These are phyloP conservation scores for Sandelia bainsii DNA, from an alignment of 2,797 vertebrate genomes.

Conservation along the genomic window DNA sequence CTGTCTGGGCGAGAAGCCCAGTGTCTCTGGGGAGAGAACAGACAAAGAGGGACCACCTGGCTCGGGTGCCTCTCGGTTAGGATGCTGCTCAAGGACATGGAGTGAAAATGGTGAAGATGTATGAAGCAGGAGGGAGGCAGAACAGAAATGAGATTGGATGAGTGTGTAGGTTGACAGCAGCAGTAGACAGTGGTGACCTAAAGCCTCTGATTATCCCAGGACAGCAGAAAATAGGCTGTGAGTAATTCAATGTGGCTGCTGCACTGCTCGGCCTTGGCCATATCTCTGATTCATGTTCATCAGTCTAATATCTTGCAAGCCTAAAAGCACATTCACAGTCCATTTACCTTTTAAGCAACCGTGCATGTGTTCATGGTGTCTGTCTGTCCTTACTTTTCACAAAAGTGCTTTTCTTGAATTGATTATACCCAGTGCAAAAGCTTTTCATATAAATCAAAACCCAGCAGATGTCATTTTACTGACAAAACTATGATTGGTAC, in stretches of 20 bases:
- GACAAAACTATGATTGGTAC: not conserved
- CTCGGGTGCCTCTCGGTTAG: slow-evolving; percentile 14
- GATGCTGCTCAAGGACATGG: slow-evolving; percentile 48
- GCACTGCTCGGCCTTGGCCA: slow-evolving; percentile 12
- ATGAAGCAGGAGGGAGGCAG: slow-evolving; percentile 8
- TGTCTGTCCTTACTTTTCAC: slow-evolving; percentile 12
- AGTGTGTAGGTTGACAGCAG: slow-evolving; percentile 28
- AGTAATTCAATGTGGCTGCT: slow-evolving; percentile 55
- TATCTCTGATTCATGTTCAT: slow-evolving; percentile 42
- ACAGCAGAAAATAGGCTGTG: slow-evolving; percentile 34
- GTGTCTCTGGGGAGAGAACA: slow-evolving; percentile 44
- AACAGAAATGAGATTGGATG: slow-evolving; percentile 6
- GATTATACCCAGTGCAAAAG: slow-evolving; percentile 9
- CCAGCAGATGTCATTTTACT: not conserved
- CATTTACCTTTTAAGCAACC: slow-evolving; percentile 41
- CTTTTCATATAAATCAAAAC: slow-evolving; percentile 17
- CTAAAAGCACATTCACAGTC: slow-evolving; percentile 24
- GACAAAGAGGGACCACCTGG: slow-evolving; percentile 43
- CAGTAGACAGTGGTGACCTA: slow-evolving; percentile 44
- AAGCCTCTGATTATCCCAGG: slow-evolving; percentile 46
- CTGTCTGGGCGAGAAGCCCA: slow-evolving; percentile 57
- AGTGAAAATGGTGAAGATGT: slow-evolving; percentile 24
- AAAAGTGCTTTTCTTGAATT: slow-evolving; percentile 26
- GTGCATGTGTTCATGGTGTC: not conserved
- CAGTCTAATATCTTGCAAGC: slow-evolving; percentile 23